These are phyloP conservation scores for Pandemis heparana DNA, from an alignment of 2,888 invertebrate species.

Conservation along the genomic window DNA sequence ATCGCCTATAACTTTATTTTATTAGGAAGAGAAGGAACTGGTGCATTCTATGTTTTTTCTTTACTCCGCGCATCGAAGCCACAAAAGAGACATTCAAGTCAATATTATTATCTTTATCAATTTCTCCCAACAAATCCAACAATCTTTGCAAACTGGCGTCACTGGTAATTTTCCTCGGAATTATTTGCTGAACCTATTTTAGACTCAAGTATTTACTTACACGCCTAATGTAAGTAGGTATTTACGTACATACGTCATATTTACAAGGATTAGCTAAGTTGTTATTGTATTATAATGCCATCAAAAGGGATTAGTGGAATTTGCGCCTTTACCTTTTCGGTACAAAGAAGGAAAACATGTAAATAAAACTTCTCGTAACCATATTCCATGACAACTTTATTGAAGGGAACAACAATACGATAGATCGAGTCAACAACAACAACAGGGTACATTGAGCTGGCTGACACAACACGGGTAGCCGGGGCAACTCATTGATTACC, in stretches of 20 bases:
- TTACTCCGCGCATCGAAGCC: too few relatives aligned
- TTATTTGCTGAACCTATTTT: slow-evolving; percentile 26
- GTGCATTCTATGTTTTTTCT: too few relatives aligned
- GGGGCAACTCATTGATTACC: too few relatives aligned
- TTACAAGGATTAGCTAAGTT: neutral
- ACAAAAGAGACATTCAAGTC: neutral
- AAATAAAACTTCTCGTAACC: slow-evolving; percentile 53
- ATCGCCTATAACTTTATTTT: too few relatives aligned
- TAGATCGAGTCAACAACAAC: slow-evolving; percentile 60
- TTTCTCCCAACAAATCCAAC: neutral
- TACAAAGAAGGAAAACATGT: neutral
- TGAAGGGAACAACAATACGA: slow-evolving; percentile 71
- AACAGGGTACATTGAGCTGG: slow-evolving; percentile 43
- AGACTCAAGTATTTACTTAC: slow-evolving; percentile 9
- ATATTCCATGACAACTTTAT: slow-evolving; percentile 79
- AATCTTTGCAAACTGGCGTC: slow-evolving; percentile 5
- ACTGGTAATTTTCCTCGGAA: slow-evolving; percentile 15
- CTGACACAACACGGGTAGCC: slow-evolving; percentile 3
- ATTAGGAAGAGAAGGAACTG: too few relatives aligned
- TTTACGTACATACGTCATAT: neutral
- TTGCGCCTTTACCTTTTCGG: too few relatives aligned
- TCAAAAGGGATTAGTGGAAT: neutral
- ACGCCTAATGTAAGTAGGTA: slow-evolving; percentile 2
- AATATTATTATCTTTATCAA: slow-evolving; percentile 7
- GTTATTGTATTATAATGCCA: neutral